A percentile compares a stretch with the other conserved stretches of the same genome.
phyloP scores from a whole-genome alignment of 64 coral and sea anemone genomes.

The Dendronephthya gigantea region DNA sequence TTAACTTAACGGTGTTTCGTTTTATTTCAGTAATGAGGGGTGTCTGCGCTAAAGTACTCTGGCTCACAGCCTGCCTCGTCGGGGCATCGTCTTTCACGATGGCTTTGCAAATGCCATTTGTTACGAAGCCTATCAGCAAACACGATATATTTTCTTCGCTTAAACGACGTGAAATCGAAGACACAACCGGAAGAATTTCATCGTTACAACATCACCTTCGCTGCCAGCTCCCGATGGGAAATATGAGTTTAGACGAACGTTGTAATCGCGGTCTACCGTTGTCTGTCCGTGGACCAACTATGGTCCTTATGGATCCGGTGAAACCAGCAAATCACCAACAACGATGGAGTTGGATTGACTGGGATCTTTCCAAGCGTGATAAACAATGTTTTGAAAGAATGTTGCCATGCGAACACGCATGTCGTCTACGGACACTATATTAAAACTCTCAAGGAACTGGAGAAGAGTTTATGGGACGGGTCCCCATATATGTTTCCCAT shows the following conservation, averaged over 20 bases:
- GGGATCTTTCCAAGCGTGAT: not conserved
- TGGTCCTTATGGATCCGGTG: not conserved
- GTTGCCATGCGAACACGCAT: not conserved
- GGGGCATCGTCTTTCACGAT: not conserved
- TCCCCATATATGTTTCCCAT: not conserved
- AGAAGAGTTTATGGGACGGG: not conserved
- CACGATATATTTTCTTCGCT: not conserved
- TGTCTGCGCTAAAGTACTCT: not conserved
- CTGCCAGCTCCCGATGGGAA: not conserved
- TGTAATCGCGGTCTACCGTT: not conserved
- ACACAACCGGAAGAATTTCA: not conserved
- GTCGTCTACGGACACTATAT: not conserved
- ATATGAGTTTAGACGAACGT: not conserved
- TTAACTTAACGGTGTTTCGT: not conserved
- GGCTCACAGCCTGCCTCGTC: not conserved
- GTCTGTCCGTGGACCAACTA: constrained; percentile 6
- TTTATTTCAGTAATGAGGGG: not conserved
- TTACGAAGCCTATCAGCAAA: not conserved
- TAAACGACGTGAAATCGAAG: not conserved
- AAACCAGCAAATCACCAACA: not conserved
- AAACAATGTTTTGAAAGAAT: not conserved
- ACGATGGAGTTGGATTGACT: not conserved
- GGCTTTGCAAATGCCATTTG: not conserved
- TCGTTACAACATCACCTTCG: not conserved
- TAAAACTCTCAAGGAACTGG: not conserved